phyloP scores from a whole-genome alignment of 2,113 vertebrate species.

The Melanerpes formicivorus region DNA sequence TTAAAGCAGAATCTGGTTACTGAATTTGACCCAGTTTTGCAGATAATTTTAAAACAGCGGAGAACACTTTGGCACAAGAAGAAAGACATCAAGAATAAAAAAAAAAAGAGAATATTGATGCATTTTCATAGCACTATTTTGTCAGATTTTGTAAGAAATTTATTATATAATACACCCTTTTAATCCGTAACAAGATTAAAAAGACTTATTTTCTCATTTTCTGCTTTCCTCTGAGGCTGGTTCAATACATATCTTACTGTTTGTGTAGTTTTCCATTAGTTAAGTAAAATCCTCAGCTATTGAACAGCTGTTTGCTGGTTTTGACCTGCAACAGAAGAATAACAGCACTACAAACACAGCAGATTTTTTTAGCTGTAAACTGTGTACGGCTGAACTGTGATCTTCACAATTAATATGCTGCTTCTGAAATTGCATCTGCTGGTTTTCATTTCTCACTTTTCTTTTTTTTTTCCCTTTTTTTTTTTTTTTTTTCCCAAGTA shows the following conservation, averaged over 20 bases:
- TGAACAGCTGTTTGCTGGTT: conserved; percentile 53
- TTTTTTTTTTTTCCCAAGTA: neutral
- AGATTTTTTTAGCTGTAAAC: conserved; percentile 47
- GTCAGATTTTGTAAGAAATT: neutral
- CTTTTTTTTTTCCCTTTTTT: neutral
- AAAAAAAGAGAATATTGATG: neutral
- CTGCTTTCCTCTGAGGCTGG: neutral
- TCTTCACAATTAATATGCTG: conserved; percentile 53
- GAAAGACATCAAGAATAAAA: neutral
- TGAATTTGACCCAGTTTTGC: conserved; percentile 29
- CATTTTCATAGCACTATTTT: neutral
- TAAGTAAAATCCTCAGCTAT: conserved; percentile 51
- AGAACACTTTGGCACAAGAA: conserved; percentile 16
- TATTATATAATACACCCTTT: neutral
- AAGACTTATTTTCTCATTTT: conserved; percentile 48
- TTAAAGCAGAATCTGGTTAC: neutral
- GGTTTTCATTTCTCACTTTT: conserved; percentile 26
- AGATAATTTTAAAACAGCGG: conserved; percentile 11
- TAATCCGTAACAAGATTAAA: conserved; percentile 57
- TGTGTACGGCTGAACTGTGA: conserved; percentile 20
- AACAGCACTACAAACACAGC: conserved; percentile 30
- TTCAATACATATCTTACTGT: conserved; percentile 29
- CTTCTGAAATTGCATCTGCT: conserved; percentile 38
- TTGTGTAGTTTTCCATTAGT: conserved; percentile 42
- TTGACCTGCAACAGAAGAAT: conserved; percentile 51